Evolutionary conservation across 2,113 vertebrate genomes (phyloP), one percentile per base, ranked within the genome.

Genomic region (Monopterus albus): DNA sequence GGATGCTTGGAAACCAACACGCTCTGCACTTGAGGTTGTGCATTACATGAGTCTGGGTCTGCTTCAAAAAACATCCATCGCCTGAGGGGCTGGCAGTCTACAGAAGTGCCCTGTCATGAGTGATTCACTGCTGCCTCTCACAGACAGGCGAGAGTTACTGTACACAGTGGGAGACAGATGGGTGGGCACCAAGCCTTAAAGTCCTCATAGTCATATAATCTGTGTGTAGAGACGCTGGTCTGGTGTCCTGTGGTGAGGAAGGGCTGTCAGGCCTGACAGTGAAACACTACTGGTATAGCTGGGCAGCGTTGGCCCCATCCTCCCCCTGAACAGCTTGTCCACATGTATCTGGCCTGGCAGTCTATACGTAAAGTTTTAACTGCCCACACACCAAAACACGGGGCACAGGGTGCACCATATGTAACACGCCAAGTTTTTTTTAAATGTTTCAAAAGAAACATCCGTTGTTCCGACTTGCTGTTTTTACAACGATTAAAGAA

Each of bases 61-160:
- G 52, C 42, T 64, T 11, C 69, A 15, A 46, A 11, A 36, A 15
- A 40, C 57, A 40, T 72, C 70, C 58, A 59, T 3, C n/a, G 52
- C 51, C 47, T 59, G 56, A 6, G 20, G 33, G 51, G 46, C 15
- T 36, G 56, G 58, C 50, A 66, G 53, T 36, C 25, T 56, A 17
- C 14, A 67, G 72, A 49, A 59, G 11, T 56, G 77, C 73, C 53
- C 51, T n/a, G 77, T 83, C 80, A 81, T 81, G 63, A 56, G 46
- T 40, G 57, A 50, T 12, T 49, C 60, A 33, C 7, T 28, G 61
- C 39, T 59, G 53, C 13, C 9, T 26, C 12, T 23, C 23, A 20
- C 42, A 55, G 7, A 51, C 15, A n/a, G 29, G 57, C 6, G 9
- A 46, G n/a, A 45, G 21, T n/a, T n/a, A n/a, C n/a, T n/a, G n/a